Conservation (phyloP, 2,113 vertebrate genomes). For the Syngnathoides biaculeatus region DNA sequence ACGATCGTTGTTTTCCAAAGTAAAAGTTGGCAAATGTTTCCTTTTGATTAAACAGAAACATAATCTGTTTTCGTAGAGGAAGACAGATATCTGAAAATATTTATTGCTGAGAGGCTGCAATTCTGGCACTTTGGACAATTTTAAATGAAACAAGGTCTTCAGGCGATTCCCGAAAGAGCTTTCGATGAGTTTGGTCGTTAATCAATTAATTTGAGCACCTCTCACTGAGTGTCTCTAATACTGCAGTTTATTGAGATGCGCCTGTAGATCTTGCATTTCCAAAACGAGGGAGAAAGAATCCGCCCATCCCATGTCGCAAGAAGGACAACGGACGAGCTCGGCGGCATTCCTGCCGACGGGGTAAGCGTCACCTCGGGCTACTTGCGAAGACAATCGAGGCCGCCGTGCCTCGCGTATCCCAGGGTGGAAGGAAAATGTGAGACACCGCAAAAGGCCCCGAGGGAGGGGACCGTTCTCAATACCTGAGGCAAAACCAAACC, state of each 20-base stretch:
- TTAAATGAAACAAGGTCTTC: too few relatives aligned
- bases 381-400: slow-evolving; percentile 24
- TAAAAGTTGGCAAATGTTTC: too few relatives aligned
- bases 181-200: too few relatives aligned
- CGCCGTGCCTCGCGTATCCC: slow-evolving; percentile 18
- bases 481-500: slow-evolving; percentile 32
- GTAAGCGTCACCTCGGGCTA: slow-evolving; percentile 59
- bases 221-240: background rate
- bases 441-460: slow-evolving; percentile 8
- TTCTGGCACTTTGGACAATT: too few relatives aligned
- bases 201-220: too few relatives aligned
- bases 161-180: too few relatives aligned
- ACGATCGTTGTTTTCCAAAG: too few relatives aligned
- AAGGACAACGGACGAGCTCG: slow-evolving; percentile 50
- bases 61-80: too few relatives aligned
- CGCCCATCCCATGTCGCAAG: slow-evolving; percentile 34
- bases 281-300: background rate
- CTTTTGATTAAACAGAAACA: too few relatives aligned
- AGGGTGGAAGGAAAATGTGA: slow-evolving; percentile 23
- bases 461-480: slow-evolving; percentile 13
- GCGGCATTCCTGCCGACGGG: slow-evolving; percentile 59
- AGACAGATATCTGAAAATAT: too few relatives aligned
- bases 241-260: background rate
- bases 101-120: too few relatives aligned
- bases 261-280: background rate